Conservation (phyloP, 2,888 invertebrate genomes). For the Bugula neritina region DNA sequence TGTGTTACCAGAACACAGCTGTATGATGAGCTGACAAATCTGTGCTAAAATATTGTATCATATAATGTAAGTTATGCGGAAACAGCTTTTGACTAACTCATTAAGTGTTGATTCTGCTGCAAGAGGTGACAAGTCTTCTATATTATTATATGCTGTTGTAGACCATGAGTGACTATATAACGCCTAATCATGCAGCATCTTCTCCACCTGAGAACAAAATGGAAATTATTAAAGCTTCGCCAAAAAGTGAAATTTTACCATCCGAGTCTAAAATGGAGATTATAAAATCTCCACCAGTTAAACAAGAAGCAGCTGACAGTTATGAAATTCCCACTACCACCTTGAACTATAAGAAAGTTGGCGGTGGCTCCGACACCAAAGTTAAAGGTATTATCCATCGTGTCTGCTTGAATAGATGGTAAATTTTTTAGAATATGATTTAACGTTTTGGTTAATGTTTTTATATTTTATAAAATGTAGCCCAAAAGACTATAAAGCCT, state of each 20-base stretch:
- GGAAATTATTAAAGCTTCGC: background rate
- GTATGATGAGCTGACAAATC: too few species aligned
- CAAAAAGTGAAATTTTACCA: background rate
- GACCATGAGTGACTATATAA: background rate
- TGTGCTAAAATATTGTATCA: too few species aligned
- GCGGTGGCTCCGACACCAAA: background rate
- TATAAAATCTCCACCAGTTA: background rate
- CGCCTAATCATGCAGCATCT: background rate
- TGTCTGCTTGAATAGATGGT: too few species aligned
- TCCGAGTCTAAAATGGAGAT: constrained; percentile 6
- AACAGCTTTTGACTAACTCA: too few species aligned
- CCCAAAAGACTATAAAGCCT: background rate
- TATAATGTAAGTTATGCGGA: too few species aligned
- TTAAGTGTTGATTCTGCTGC: too few species aligned
- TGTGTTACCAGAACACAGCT: too few species aligned
- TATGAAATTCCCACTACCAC: background rate
- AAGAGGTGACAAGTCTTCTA: too few species aligned
- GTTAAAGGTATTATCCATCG: background rate
- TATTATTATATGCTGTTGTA: too few species aligned
- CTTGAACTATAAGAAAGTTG: background rate
- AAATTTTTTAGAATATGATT: too few species aligned
- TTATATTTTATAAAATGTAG: background rate
- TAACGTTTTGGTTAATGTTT: background rate
- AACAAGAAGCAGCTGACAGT: background rate
- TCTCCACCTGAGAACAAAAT: background rate